phyloP scores from a whole-genome alignment of 2,888 invertebrate species.

The Ashinkailepas kermadecensis region DNA sequence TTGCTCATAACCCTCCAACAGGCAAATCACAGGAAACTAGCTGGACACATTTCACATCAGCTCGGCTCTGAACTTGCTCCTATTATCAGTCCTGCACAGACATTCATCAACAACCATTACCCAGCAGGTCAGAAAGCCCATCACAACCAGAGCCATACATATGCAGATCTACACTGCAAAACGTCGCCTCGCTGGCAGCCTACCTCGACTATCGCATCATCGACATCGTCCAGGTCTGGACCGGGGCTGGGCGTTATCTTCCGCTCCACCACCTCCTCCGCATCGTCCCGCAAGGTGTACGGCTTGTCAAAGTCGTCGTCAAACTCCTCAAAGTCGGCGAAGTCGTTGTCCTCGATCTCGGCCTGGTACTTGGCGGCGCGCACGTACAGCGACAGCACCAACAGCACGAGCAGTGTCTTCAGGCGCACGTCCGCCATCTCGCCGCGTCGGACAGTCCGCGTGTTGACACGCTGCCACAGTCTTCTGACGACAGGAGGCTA shows the following conservation, averaged over 20 bases:
- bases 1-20: no score
- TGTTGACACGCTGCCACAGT: no score
- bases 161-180: no score
- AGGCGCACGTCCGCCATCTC: neutral
- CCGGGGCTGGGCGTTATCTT: conserved; percentile 32
- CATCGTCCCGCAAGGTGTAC: conserved; percentile 30
- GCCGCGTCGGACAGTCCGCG: no score
- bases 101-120: no score
- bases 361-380: conserved; percentile 33
- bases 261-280: conserved; percentile 36
- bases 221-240: conserved; percentile 43
- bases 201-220: conserved; percentile 57
- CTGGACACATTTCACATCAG: no score
- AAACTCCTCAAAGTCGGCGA: conserved; percentile 89
- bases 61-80: no score
- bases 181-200: neutral
- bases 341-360: conserved; percentile 71
- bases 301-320: conserved; percentile 50
- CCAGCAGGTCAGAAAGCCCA: no score
- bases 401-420: conserved; percentile 7
- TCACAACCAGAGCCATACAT: no score
- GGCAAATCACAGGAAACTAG: no score
- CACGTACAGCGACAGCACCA: conserved; percentile 13
- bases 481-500: no score
- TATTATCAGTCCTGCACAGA: no score